Percentiles rank a stretch among this genome's conserved stretches.
Conservation (phyloP, 1,140 invertebrate species). For the Plodia interpunctella region DNA sequence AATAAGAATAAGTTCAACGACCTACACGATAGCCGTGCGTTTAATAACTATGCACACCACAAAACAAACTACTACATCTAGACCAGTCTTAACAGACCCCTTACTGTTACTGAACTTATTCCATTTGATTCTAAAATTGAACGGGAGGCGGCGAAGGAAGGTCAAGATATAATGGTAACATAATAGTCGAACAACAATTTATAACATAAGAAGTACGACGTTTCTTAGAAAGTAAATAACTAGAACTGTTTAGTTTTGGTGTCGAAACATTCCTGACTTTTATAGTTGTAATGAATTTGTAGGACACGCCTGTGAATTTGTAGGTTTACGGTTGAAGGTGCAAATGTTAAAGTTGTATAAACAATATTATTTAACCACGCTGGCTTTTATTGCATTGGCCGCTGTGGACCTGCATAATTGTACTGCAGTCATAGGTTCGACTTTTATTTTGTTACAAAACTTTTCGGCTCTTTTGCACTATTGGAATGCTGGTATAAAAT, state of each 20-base stretch:
- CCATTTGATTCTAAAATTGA: slow-evolving; percentile 2
- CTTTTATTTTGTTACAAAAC: slow-evolving; percentile 35
- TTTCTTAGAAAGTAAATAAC: slow-evolving; percentile 50
- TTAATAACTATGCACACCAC: slow-evolving; percentile 61
- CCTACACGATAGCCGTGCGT: slow-evolving; percentile 47
- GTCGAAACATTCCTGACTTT: slow-evolving; percentile 6
- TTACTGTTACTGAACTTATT: slow-evolving; percentile 11
- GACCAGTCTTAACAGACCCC: slow-evolving; percentile 26
- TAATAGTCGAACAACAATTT: slow-evolving; percentile 42
- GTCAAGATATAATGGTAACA: slow-evolving; percentile 29
- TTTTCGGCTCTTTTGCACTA: too few species aligned
- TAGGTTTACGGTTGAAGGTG: background rate
- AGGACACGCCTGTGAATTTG: background rate
- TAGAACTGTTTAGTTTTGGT: slow-evolving; percentile 33
- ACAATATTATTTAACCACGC: background rate
- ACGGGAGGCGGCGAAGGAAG: slow-evolving; percentile 21
- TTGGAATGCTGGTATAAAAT: too few species aligned
- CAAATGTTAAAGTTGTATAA: slow-evolving; percentile 5
- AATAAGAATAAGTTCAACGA: slow-evolving; percentile 48
- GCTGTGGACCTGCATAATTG: background rate
- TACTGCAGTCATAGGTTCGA: background rate
- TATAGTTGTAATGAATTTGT: slow-evolving; percentile 21
- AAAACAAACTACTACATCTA: slow-evolving; percentile 46
- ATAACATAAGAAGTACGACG: slow-evolving; percentile 36
- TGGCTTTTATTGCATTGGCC: background rate